Percentiles rank a stretch among this genome's conserved stretches.
These are phyloP conservation scores for Diploscapter pachys DNA, from an alignment of 1,140 invertebrate species.

Conservation along the genomic window DNA sequence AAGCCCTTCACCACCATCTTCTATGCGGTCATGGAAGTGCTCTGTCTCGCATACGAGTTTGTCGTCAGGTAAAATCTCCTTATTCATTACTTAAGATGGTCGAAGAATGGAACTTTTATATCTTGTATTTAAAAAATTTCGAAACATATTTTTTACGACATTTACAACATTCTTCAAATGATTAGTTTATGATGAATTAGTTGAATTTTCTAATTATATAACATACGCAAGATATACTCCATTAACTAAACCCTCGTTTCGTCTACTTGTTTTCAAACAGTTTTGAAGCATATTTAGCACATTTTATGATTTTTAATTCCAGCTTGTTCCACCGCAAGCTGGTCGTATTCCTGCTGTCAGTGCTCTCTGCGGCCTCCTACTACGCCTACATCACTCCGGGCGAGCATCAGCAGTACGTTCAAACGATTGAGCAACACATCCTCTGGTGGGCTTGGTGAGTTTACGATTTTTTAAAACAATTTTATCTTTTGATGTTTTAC, in stretches of 20 bases:
- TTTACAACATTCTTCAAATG: slow-evolving; percentile 1
- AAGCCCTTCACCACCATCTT: slow-evolving; percentile 37
- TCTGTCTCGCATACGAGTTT: slow-evolving; percentile 26
- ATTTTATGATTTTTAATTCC: slow-evolving; percentile 7
- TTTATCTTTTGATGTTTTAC: background rate
- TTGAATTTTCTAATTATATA: background rate
- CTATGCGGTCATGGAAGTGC: slow-evolving; percentile 39
- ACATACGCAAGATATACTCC: background rate
- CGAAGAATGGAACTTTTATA: background rate
- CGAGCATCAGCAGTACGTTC: slow-evolving; percentile 42
- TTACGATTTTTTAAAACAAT: background rate
- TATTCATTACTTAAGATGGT: slow-evolving; percentile 1
- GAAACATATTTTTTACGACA: slow-evolving; percentile 13
- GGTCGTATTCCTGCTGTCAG: slow-evolving; percentile 13
- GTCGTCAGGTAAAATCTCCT: slow-evolving; percentile 28
- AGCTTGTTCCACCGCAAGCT: slow-evolving; percentile 37
- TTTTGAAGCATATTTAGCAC: background rate
- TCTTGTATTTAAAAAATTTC: slow-evolving; percentile 6
- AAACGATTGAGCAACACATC: slow-evolving; percentile 41
- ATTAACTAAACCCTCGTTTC: background rate
- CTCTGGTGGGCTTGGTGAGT: slow-evolving; percentile 17
- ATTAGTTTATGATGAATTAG: background rate
- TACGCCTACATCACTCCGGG: slow-evolving; percentile 49
- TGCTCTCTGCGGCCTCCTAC: slow-evolving; percentile 8
- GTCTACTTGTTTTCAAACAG: background rate